phyloP scores from a whole-genome alignment of 2,797 vertebrate species.

The Falco naumanni region DNA sequence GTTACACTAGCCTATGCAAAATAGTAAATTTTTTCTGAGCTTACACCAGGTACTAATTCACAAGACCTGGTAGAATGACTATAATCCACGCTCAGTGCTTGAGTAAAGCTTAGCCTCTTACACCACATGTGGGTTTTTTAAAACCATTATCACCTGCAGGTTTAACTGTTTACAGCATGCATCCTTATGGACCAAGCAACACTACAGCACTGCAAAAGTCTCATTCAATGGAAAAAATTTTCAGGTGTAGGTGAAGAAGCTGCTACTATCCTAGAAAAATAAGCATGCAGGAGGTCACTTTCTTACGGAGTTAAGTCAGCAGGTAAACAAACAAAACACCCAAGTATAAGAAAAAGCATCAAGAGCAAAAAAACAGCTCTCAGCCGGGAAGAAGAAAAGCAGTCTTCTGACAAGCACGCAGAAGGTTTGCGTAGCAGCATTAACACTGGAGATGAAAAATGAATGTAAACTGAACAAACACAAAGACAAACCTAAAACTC shows the following conservation, averaged over 20 bases:
- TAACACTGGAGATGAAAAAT: neutral
- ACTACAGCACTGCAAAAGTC: neutral
- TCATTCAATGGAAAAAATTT: neutral
- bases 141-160: neutral
- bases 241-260: neutral
- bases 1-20: neutral
- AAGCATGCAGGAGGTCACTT: neutral
- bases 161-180: neutral
- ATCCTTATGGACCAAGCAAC: neutral
- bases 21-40: neutral
- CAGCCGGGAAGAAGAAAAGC: neutral
- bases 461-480: neutral
- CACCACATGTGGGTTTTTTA: neutral
- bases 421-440: neutral
- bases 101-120: neutral
- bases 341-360: neutral
- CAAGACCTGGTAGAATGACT: neutral
- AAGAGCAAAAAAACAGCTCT: neutral
- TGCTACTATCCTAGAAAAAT: neutral
- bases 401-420: neutral
- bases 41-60: neutral
- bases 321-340: neutral
- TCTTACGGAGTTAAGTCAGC: neutral
- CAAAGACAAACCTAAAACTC: neutral
- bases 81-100: neutral